phyloP scores from a whole-genome alignment of 2,888 invertebrate species.

The Drosophila antonietae region DNA sequence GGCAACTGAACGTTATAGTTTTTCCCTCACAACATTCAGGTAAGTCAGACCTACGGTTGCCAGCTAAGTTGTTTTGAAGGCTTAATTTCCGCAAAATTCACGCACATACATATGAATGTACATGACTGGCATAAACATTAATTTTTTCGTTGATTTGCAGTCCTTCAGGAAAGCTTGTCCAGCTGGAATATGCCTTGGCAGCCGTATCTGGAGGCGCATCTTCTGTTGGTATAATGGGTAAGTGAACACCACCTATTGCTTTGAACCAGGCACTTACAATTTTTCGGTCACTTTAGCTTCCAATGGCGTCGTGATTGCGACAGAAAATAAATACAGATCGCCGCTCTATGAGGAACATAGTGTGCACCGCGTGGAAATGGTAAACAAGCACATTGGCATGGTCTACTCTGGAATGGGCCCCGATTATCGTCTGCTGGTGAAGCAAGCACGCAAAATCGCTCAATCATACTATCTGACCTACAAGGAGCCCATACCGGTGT shows the following conservation, averaged over 20 bases:
- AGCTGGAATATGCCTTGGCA: constrained; percentile 99
- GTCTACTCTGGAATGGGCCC: constrained; percentile 99
- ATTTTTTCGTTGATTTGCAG: constrained; percentile 86
- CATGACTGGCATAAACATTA: constrained; percentile 74
- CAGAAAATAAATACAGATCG: constrained; percentile 99
- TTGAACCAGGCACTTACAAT: background rate
- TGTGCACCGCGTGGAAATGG: constrained; percentile 97
- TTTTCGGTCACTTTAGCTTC: constrained; percentile 87
- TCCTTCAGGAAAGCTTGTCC: constrained; percentile 99
- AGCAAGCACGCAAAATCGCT: constrained; percentile 97
- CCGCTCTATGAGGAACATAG: constrained; percentile 98
- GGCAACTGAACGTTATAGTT: constrained; percentile 98
- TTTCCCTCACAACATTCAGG: constrained; percentile 93
- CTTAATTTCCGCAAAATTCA: constrained; percentile 48
- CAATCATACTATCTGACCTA: constrained; percentile 97
- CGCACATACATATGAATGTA: constrained; percentile 54
- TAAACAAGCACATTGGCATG: constrained; percentile 98
- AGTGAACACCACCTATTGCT: constrained; percentile 20
- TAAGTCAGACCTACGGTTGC: constrained; percentile 73
- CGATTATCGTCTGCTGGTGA: constrained; percentile 95
- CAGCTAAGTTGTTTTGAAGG: rapidly evolving
- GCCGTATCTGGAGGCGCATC: constrained; percentile 99
- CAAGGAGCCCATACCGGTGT: constrained; percentile 97
- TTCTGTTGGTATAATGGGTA: constrained; percentile 99
- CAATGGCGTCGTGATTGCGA: constrained; percentile 99